Evolutionary conservation across 2,113 vertebrate species (phyloP).

Genomic region (Dolichotis patagonum): DNA sequence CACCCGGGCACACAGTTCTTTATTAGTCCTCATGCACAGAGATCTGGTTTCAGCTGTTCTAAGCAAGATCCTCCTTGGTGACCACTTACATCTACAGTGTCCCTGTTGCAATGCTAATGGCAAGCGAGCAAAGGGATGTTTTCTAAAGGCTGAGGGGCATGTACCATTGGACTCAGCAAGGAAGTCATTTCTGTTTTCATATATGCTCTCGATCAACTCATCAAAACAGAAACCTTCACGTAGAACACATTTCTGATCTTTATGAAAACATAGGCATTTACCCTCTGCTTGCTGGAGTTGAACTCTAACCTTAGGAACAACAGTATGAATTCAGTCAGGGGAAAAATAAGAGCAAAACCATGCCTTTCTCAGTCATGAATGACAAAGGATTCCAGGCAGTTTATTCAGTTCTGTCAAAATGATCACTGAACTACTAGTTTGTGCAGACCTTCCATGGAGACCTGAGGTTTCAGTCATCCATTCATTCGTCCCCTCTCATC

Average conservation of each 20-base stretch:
- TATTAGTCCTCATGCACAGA: background rate
- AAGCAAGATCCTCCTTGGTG: slow-evolving; percentile 23
- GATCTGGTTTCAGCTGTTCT: background rate
- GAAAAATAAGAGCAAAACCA: slow-evolving; percentile 12
- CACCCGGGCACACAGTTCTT: background rate
- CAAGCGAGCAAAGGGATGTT: slow-evolving; percentile 6
- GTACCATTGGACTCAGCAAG: slow-evolving; percentile 57
- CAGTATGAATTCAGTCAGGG: slow-evolving; percentile 58
- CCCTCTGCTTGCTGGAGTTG: slow-evolving; percentile 45
- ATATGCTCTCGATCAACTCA: slow-evolving; percentile 69
- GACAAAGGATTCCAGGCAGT: slow-evolving; percentile 72
- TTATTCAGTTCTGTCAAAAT: slow-evolving; percentile 64
- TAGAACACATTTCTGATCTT: slow-evolving; percentile 60
- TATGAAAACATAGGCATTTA: slow-evolving; percentile 67
- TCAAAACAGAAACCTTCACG: slow-evolving; percentile 60
- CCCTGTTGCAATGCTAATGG: slow-evolving; percentile 47
- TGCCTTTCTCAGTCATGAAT: slow-evolving; percentile 63
- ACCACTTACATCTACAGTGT: background rate
- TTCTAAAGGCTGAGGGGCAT: slow-evolving; percentile 59
- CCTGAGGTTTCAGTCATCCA: slow-evolving; percentile 30
- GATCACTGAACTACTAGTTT: slow-evolving; percentile 62
- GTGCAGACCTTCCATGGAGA: slow-evolving; percentile 54
- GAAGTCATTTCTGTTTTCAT: slow-evolving; percentile 75
- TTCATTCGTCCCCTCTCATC: slow-evolving; percentile 74
- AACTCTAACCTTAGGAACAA: slow-evolving; percentile 57